phyloP scores from a whole-genome alignment of 1,140 invertebrate species.

The Teleogryllus occipitalis region DNA sequence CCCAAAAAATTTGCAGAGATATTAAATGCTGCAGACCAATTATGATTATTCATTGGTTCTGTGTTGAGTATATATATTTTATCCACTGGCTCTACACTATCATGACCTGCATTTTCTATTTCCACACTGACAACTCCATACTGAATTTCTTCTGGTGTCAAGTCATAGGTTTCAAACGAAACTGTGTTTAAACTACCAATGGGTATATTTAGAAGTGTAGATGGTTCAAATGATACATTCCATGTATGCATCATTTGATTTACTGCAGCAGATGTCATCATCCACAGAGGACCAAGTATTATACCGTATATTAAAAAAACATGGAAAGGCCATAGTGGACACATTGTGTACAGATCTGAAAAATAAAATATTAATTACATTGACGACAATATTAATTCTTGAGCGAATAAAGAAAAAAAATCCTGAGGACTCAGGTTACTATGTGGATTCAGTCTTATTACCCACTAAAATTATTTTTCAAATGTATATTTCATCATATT shows the following conservation, averaged over 20 bases:
- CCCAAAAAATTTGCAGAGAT: slow-evolving; percentile 55
- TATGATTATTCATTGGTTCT: slow-evolving; percentile 27
- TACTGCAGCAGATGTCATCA: slow-evolving; percentile 3
- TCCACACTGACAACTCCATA: slow-evolving; percentile 22
- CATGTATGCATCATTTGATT: slow-evolving; percentile 19
- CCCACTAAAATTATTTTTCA: no score
- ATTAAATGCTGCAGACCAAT: slow-evolving; percentile 41
- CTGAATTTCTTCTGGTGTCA: slow-evolving; percentile 7
- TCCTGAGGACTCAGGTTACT: neutral
- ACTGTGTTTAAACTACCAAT: slow-evolving; percentile 25
- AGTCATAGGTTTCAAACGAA: slow-evolving; percentile 15
- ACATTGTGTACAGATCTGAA: neutral
- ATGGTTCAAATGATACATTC: slow-evolving; percentile 31
- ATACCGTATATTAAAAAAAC: slow-evolving; percentile 8
- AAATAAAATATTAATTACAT: neutral
- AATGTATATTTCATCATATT: neutral
- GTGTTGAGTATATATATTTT: slow-evolving; percentile 29
- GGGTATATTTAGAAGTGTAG: slow-evolving; percentile 26
- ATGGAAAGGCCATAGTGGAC: slow-evolving; percentile 17
- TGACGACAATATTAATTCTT: neutral
- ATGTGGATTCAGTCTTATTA: neutral
- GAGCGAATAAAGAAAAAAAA: neutral
- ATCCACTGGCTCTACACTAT: slow-evolving; percentile 17
- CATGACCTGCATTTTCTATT: slow-evolving; percentile 26
- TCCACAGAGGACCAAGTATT: neutral